phyloP scores from a whole-genome alignment of 2,113 vertebrate species.

The Sorex araneus region DNA sequence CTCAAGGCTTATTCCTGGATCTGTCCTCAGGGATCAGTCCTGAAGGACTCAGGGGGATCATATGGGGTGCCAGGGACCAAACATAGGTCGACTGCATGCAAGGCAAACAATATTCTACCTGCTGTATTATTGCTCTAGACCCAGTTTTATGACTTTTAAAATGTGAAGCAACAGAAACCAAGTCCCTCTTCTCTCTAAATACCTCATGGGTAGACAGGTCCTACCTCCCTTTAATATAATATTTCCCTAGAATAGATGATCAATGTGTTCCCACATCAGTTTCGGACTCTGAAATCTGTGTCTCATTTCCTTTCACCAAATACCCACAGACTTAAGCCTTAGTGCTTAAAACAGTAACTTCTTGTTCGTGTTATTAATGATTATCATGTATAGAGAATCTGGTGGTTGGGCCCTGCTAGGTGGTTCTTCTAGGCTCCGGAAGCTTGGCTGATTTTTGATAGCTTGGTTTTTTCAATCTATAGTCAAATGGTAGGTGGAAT shows the following conservation, averaged over 20 bases:
- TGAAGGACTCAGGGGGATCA: too few species aligned
- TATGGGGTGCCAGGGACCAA: too few species aligned
- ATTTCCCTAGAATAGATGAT: background rate
- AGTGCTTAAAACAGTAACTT: background rate
- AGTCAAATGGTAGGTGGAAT: background rate
- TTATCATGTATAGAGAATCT: background rate
- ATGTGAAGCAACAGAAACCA: background rate
- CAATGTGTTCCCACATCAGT: background rate
- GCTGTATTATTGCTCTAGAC: too few species aligned
- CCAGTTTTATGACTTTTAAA: constrained; percentile 43
- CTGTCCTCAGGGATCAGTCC: too few species aligned
- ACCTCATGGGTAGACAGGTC: background rate
- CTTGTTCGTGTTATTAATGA: background rate
- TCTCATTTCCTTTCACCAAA: too few species aligned
- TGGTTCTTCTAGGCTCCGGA: background rate
- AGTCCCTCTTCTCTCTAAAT: background rate
- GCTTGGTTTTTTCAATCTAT: background rate
- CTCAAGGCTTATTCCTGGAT: too few species aligned
- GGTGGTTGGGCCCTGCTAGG: background rate
- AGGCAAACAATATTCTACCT: too few species aligned
- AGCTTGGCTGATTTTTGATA: background rate
- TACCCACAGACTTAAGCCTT: too few species aligned
- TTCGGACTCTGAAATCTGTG: background rate
- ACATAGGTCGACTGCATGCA: too few species aligned
- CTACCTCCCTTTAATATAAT: background rate